Evolutionary conservation across 1,140 invertebrate species (phyloP).

Genomic region (Drosophila ogumai): DNA sequence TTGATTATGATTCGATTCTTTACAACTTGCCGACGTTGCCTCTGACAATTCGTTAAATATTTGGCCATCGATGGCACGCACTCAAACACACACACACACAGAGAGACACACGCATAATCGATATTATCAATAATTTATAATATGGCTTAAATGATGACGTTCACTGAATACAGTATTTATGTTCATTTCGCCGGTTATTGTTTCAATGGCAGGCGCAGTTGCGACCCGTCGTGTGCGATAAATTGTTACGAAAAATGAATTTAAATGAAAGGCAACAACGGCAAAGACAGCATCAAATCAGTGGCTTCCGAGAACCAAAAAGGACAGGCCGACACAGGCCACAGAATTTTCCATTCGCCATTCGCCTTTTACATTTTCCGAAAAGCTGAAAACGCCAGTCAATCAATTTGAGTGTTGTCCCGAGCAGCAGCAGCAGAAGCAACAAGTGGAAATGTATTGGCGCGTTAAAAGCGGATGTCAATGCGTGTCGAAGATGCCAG

Average conservation of each 20-base stretch:
- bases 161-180: slow-evolving; percentile 54
- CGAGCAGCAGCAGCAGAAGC: slow-evolving; percentile 16
- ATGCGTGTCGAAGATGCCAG: slow-evolving; percentile 47
- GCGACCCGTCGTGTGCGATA: slow-evolving; percentile 39
- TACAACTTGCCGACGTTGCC: background rate
- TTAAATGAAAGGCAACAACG: slow-evolving; percentile 52
- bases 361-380: slow-evolving; percentile 23
- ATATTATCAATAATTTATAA: slow-evolving; percentile 60
- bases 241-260: slow-evolving; percentile 70
- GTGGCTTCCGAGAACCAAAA: slow-evolving; percentile 27
- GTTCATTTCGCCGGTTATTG: slow-evolving; percentile 26
- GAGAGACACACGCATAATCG: slow-evolving; percentile 22
- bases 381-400: slow-evolving; percentile 46
- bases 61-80: slow-evolving; percentile 20
- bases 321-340: slow-evolving; percentile 7
- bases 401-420: slow-evolving; percentile 73
- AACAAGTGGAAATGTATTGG: slow-evolving; percentile 61
- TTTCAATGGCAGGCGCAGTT: slow-evolving; percentile 22
- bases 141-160: slow-evolving; percentile 49
- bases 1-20: slow-evolving; percentile 11
- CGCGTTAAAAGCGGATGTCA: slow-evolving; percentile 65
- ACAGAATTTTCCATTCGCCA: slow-evolving; percentile 20
- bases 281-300: slow-evolving; percentile 51
- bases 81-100: background rate
- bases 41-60: slow-evolving; percentile 16